Base-by-base conservation (phyloP, 2,113 vertebrate genomes). In the Progne subis region DNA sequence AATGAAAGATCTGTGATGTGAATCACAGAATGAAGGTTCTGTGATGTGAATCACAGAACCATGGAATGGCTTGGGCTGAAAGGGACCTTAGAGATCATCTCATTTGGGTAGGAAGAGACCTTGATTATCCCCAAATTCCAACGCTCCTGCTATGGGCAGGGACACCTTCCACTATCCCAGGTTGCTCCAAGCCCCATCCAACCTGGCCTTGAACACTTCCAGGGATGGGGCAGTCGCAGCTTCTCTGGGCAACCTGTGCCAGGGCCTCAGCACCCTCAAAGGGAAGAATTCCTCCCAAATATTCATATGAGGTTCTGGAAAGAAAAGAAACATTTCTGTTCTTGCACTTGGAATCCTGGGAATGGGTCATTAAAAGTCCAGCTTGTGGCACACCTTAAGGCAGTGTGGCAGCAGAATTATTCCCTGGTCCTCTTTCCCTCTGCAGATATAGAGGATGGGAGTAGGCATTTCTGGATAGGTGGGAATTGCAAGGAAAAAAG, bases 131-230 rank as follows among this genome's bases (percentile, higher is more conserved):
- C 6, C 21, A 9, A 28, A 32, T 71, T 65, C 50, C 50, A 57
- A 12, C 15, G 11, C 28, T 44, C 46, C 46, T 60, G n/a, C 29
- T 18, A 43, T 8, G 29, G 29, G 2, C 46, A 72, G n/a, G 39
- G 31, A 74, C 7, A 32, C 1, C 6, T 89, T 18, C 29, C 41
- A 23, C 20, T 26, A 0, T 0, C 2, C 29, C 47, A 34, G 17
- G 25, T 0, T 26, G 5, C 12, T 82, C 20, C 55, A 69, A 55
- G 9, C 0, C 8, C 16, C 0, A 0, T 37, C n/a, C 70, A 69
- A 5, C 41, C n/a, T 18, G 29, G 25, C 34, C 1, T 23, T 47
- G 34, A 2, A 61, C 9, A 8, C 12, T 34, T 76, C 29, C 47
- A 76, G 25, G n/a, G 11, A 47, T 34, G 19, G 3, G 4, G 6